phyloP scores from a whole-genome alignment of 2,113 vertebrate species.

The Aegotheles bennettii region DNA sequence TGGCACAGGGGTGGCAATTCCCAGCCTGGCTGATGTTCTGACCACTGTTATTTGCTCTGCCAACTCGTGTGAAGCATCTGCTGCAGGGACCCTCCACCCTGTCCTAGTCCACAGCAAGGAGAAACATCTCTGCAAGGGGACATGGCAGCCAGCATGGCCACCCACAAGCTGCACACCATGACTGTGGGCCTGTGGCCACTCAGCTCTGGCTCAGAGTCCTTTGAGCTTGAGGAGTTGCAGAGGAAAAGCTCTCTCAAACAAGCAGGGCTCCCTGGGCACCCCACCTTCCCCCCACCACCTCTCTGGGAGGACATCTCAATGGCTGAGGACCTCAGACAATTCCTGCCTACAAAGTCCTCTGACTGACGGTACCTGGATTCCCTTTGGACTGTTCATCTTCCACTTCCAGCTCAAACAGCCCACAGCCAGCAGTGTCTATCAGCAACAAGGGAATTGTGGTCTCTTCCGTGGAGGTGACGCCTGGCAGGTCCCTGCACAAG shows the following conservation, averaged over 20 bases:
- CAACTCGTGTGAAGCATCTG: not conserved
- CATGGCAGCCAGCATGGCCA: fast-evolving
- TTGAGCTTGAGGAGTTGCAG: not conserved
- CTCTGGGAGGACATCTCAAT: not conserved
- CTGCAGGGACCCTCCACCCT: not conserved
- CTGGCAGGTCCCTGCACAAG: conserved; percentile 82
- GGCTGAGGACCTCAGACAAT: not conserved
- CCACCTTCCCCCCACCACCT: not conserved
- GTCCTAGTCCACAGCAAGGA: not conserved
- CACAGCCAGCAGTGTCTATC: conserved; percentile 90
- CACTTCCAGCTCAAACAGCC: conserved; percentile 86
- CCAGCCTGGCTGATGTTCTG: not conserved
- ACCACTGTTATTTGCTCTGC: not conserved
- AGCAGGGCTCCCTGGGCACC: not conserved
- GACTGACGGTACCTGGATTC: conserved; percentile 76
- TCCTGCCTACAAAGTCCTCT: not conserved
- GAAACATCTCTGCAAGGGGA: not conserved
- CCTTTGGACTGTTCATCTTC: conserved; percentile 90
- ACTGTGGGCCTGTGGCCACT: not conserved
- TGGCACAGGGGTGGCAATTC: not conserved
- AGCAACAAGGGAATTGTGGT: conserved; percentile 83
- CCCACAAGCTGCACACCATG: not conserved
- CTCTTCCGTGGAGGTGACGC: conserved; percentile 80
- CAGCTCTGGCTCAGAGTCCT: fast-evolving
- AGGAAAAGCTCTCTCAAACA: not conserved